Evolutionary conservation across 2,888 invertebrate genomes (phyloP).

Genomic region (Glaucopsyche alexis): DNA sequence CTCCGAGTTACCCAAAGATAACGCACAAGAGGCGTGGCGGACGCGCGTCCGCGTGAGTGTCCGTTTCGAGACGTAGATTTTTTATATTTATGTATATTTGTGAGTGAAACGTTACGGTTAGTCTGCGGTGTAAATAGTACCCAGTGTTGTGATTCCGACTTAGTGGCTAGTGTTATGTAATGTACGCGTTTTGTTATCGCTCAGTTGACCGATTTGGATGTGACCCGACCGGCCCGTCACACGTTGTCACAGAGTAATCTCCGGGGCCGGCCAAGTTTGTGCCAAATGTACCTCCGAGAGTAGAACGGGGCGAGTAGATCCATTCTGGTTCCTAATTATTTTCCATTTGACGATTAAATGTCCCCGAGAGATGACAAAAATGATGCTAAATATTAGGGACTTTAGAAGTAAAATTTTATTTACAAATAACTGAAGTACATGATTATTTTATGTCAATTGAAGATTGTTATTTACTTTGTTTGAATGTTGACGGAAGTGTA

Average conservation of each 20-base stretch:
- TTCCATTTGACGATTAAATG: background rate
- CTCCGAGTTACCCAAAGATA: slow-evolving; percentile 39
- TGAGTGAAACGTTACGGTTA: slow-evolving; percentile 50
- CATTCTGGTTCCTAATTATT: background rate
- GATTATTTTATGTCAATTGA: background rate
- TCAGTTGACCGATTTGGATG: slow-evolving; percentile 3
- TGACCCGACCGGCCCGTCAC: background rate
- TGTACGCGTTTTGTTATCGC: slow-evolving; percentile 32
- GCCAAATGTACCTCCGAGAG: background rate
- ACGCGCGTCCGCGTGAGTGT: slow-evolving; percentile 31
- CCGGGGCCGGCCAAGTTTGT: background rate
- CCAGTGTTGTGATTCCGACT: slow-evolving; percentile 66
- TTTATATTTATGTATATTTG: slow-evolving; percentile 72
- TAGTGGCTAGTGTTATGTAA: slow-evolving; percentile 38
- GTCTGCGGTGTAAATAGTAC: slow-evolving; percentile 63
- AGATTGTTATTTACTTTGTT: background rate
- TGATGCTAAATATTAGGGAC: background rate
- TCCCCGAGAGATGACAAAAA: background rate
- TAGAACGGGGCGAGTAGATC: background rate
- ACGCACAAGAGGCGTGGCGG: slow-evolving; percentile 43
- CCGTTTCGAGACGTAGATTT: slow-evolving; percentile 48
- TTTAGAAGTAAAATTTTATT: slow-evolving; percentile 17
- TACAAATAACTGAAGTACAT: background rate
- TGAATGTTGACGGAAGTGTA: background rate
- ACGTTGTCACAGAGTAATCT: too few species aligned